Base-by-base conservation (phyloP, 1,140 invertebrate genomes). In the Lordiphosa clarofinis region DNA sequence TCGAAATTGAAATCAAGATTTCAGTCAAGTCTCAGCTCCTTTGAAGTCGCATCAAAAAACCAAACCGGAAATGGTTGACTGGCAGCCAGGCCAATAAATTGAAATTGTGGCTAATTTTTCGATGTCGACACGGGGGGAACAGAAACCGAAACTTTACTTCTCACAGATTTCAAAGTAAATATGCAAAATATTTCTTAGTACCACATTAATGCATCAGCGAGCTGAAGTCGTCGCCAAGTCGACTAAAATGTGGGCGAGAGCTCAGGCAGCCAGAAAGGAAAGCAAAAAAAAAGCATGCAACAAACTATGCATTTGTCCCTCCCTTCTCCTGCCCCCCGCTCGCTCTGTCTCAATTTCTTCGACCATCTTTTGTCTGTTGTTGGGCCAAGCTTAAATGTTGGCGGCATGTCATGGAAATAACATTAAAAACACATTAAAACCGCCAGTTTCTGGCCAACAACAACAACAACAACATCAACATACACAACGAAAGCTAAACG, bases 361-460 rank as follows among this genome's bases (percentile, higher is more conserved):
- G 54, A 21, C 35, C 36, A 37, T 42, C 15, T 24, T 44, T 13
- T 36, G 65, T 55, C 24, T 47, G 68, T 56, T 65, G 71, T 31
- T 31, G 42, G 72, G 52, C 57, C 72, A 61, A 68, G 76, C 76
- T 82, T 84, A 84, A 82, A 82, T 82, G 78, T 82, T 82, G 76
- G 76, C 76, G 76, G 68, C 78, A 84, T 82, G 78, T 84, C 76
- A 82, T 84, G 76, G 78, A 82, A 82, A 82, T 82, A 82, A 82
- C 76, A 82, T 82, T 82, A 82, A 82, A 82, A 82, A 82, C 76
- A 84, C 76, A 82, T 82, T 82, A 82, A 84, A 82, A 84, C 76
- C 76, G 76, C 76, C 73, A 82, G 73, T 82, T 81, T 84, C 76
- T 81, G 73, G 58, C 68, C 73, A 79, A 53, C 61, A 46, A 31